Evolutionary conservation across 2,797 vertebrate genomes (phyloP), one percentile per base, ranked within the genome.

Genomic region (Tapera naevia): DNA sequence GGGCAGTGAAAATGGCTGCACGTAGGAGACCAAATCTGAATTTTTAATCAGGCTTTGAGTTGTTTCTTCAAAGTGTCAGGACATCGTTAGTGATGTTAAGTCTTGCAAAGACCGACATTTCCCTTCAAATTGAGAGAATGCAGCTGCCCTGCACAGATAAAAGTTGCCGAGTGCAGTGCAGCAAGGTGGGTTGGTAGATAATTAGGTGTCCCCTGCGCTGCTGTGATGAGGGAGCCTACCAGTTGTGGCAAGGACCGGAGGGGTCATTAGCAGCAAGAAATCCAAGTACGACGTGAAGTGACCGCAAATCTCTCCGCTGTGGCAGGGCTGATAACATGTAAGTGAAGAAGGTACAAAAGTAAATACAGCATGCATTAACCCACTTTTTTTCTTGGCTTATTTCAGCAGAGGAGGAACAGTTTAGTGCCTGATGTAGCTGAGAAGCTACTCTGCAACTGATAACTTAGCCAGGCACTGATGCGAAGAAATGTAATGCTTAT

Each of bases 1-100:
- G 96, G 93, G 89, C 95, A 93, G 93, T 76, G 90, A 86, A 94
- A 97, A 96, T 71, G 62, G 27, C 93, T 80, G 76, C 41, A 51
- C 30, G 60, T 25, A 93, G 85, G 96, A 98, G 97, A 97, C 85
- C 57, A 58, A 98, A 98, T 98, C 97, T 97, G 98, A 98, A 98
- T 99, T 98, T 98, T 98, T 98, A 98, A 98, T 98, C 96, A 96
- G 95, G 95, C 98, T 98, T 98, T 98, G 98, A 98, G 98, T 80
- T 88, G 37, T 91, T 93, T 95, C 98, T 98, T 99, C 98, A 98
- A 98, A 99, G 98, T 80, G 32, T 41, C 3, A 33, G 94, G 95
- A 88, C 96, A 76, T 97, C 92, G 96, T 98, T 78, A 96, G 97
- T 30, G 96, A 91, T 95, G 97, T 48, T 96, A 92, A 96, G 97